Evolutionary conservation across 2,113 vertebrate genomes (phyloP).

Genomic region (Ageneiosus marmoratus): DNA sequence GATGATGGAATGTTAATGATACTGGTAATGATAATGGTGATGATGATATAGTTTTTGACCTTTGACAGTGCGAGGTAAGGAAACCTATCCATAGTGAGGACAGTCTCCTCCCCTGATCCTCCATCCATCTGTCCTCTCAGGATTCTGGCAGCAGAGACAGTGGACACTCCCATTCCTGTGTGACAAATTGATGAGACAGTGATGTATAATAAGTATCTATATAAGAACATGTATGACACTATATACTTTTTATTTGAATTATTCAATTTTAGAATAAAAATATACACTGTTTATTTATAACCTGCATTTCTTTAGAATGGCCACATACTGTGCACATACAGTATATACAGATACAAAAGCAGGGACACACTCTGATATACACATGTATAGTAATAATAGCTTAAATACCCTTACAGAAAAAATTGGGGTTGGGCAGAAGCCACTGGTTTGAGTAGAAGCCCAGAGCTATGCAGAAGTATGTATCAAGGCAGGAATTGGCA

Average conservation of each 20-base stretch:
- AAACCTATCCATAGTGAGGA: constrained; percentile 76
- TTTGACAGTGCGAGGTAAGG: constrained; percentile 80
- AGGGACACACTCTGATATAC: not conserved
- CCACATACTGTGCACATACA: not conserved
- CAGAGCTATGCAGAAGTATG: too few relatives aligned
- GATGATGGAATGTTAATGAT: not conserved
- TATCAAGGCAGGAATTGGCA: too few relatives aligned
- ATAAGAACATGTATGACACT: not conserved
- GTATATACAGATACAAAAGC: not conserved
- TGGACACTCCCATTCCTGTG: constrained; percentile 79
- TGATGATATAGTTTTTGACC: constrained; percentile 56
- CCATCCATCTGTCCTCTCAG: constrained; percentile 75
- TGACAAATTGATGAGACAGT: not conserved
- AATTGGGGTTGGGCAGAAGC: not conserved
- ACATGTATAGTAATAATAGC: not conserved
- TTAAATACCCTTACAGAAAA: not conserved
- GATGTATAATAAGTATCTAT: not conserved
- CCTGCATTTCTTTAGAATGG: not conserved
- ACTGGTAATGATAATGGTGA: not conserved
- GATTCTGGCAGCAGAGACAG: constrained; percentile 77
- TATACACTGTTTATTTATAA: not conserved
- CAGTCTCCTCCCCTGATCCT: constrained; percentile 74
- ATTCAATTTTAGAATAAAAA: not conserved
- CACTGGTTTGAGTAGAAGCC: too few relatives aligned
- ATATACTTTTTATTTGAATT: not conserved